Evolutionary conservation across 2,888 invertebrate species (phyloP).

Genomic region (Oscheius sp.): DNA sequence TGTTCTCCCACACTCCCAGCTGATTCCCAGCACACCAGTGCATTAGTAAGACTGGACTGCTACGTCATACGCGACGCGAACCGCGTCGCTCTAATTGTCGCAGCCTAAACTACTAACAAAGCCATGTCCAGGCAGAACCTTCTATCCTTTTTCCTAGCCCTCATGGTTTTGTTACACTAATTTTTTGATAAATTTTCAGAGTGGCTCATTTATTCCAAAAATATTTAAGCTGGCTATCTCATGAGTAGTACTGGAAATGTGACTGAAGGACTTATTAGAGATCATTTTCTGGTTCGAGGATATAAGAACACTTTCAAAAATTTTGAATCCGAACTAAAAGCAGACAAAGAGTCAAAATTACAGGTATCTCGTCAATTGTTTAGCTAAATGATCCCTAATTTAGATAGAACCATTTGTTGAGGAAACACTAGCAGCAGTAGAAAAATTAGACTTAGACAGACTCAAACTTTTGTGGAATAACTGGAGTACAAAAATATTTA

Average conservation of each 20-base stretch:
- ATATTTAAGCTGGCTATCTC: no score
- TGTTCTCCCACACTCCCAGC: no score
- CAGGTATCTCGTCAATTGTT: slow-evolving; percentile 33
- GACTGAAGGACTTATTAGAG: slow-evolving; percentile 41
- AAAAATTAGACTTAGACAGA: slow-evolving; percentile 54
- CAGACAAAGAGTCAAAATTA: slow-evolving; percentile 44
- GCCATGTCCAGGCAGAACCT: no score
- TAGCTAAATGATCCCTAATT: slow-evolving; percentile 9
- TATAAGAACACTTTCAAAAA: slow-evolving; percentile 36
- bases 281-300: slow-evolving; percentile 43
- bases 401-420: slow-evolving; percentile 59
- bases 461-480: slow-evolving; percentile 54
- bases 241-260: slow-evolving; percentile 43
- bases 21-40: no score
- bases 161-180: no score
- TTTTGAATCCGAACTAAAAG: slow-evolving; percentile 40
- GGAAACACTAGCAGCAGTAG: slow-evolving; percentile 58
- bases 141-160: no score
- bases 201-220: no score
- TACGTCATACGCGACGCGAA: no score
- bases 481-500: slow-evolving; percentile 58
- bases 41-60: no score
- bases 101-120: no score
- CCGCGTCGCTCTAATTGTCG: no score
- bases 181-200: no score